phyloP scores from a whole-genome alignment of 2,797 vertebrate genomes.

The Anguilla pacifica region DNA sequence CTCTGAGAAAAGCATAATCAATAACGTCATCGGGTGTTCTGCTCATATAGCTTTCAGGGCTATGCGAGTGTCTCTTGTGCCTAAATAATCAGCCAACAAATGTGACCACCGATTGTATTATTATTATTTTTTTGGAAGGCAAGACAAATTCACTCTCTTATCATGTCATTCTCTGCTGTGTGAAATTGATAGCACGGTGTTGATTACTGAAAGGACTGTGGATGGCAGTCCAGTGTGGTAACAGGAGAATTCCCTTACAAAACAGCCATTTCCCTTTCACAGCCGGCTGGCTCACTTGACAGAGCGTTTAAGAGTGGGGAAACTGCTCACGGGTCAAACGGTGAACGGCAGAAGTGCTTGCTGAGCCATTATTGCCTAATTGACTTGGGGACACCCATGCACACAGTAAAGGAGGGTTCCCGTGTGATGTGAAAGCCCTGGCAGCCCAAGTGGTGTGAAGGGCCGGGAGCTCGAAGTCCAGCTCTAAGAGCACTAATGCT shows the following conservation, averaged over 20 bases:
- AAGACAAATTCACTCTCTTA: not conserved
- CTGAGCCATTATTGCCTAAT: slow-evolving; percentile 3
- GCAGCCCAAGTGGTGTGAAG: not conserved
- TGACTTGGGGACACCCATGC: not conserved
- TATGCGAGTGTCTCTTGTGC: not conserved
- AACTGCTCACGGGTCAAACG: not conserved
- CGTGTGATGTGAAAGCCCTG: not conserved
- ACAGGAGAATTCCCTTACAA: not conserved
- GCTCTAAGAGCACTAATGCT: not conserved
- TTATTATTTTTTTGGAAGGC: not conserved
- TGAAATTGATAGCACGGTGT: not conserved
- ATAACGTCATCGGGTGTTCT: not conserved
- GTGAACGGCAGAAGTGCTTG: not conserved
- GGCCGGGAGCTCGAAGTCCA: not conserved
- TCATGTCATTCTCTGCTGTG: not conserved
- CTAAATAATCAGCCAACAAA: not conserved
- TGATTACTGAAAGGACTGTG: not conserved
- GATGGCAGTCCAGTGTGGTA: not conserved
- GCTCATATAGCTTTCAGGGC: not conserved
- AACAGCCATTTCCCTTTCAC: not conserved
- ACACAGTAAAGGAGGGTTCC: not conserved
- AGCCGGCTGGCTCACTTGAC: not conserved
- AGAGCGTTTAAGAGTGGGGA: not conserved
- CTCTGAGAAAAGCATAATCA: not conserved
- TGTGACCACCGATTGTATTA: not conserved